These are phyloP conservation scores for Ditula angustiorana DNA, from an alignment of 2,888 invertebrate genomes.

Conservation along the genomic window DNA sequence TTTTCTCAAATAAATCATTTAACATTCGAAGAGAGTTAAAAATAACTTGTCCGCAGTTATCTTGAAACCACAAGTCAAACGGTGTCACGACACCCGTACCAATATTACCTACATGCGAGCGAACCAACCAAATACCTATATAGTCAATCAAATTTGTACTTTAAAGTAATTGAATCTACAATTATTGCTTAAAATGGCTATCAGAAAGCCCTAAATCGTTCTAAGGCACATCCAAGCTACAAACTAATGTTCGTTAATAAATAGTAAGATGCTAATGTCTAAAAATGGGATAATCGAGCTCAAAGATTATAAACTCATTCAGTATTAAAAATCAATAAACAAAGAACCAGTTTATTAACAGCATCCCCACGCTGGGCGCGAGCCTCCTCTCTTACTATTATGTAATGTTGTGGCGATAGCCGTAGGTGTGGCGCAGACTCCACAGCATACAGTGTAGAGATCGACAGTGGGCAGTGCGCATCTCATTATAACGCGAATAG, in stretches of 20 bases:
- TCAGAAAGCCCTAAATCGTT: too few species aligned
- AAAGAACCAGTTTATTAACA: background rate
- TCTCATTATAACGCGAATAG: constrained; percentile 3
- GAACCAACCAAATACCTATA: too few species aligned
- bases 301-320: too few species aligned
- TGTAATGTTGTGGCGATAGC: background rate
- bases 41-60: constrained; percentile 5
- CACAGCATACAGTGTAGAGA: too few species aligned
- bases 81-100: background rate
- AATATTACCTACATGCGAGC: background rate
- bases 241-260: too few species aligned
- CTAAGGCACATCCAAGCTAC: too few species aligned
- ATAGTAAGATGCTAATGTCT: too few species aligned
- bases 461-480: background rate
- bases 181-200: too few species aligned
- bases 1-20: constrained; percentile 33
- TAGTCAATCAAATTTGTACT: too few species aligned
- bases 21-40: constrained; percentile 21
- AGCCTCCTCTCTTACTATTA: background rate
- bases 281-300: too few species aligned
- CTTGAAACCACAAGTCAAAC: background rate
- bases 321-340: background rate
- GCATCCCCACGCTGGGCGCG: background rate
- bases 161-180: too few species aligned
- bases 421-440: constrained; percentile 2